Conservation (phyloP, 2,797 vertebrate genomes). For the Onychomys arenicola region DNA sequence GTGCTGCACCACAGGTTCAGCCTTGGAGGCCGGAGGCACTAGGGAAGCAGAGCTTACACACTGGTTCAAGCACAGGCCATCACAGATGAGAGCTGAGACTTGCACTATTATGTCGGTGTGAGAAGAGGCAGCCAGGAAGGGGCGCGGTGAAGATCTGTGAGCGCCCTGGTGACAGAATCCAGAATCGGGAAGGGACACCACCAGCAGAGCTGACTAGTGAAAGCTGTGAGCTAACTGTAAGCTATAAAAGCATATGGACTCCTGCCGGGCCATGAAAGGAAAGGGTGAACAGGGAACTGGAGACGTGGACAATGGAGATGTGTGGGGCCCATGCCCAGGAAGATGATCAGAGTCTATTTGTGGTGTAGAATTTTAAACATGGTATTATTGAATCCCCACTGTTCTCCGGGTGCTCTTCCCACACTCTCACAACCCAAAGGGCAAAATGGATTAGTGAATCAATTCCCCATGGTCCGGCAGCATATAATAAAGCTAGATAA, state of each 20-base stretch:
- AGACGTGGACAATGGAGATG: fast-evolving
- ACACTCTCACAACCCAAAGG: neutral
- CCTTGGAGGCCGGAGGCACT: neutral
- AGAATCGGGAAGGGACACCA: neutral
- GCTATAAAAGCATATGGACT: fast-evolving
- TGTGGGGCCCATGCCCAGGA: too few relatives aligned
- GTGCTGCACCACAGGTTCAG: fast-evolving
- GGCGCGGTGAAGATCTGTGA: fast-evolving
- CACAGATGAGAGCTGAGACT: too few relatives aligned
- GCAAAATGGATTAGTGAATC: neutral
- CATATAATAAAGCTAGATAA: neutral
- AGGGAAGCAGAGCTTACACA: fast-evolving
- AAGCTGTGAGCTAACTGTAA: fast-evolving
- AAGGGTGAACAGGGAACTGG: fast-evolving
- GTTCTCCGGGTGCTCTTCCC: neutral
- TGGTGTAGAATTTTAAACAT: neutral
- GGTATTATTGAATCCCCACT: neutral
- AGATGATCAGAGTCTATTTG: neutral
- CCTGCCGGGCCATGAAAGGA: fast-evolving
- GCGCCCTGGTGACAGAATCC: fast-evolving
- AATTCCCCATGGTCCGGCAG: neutral
- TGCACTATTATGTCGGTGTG: fast-evolving
- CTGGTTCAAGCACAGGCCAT: too few relatives aligned
- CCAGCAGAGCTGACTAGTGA: fast-evolving
- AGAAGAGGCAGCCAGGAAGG: fast-evolving